Base-by-base conservation (phyloP, 2,888 invertebrate genomes). In the Ypsolopha scabrella region DNA sequence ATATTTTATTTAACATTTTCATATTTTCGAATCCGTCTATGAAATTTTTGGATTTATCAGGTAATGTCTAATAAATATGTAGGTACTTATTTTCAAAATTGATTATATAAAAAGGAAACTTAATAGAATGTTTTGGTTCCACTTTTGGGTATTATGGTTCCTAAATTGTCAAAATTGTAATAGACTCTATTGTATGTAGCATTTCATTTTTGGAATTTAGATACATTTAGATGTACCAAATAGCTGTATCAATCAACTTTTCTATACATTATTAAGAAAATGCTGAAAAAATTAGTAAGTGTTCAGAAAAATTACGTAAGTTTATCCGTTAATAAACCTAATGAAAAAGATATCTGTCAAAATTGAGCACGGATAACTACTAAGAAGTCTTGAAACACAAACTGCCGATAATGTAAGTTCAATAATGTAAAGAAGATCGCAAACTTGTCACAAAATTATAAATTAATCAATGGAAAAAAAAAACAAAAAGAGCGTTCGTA, bases 141-240 rank as follows among this genome's bases (percentile, higher is more conserved):
- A 80, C 78, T 78, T 86, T 85, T 82, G 83, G 86, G 86, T 86
- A 85, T 86, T 86, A 85, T 82, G 85, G 86, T 86, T 86, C 86
- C 86, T 86, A 86, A 86, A 85, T 86, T 85, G 83, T 86, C 83
- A 81, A 86, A 85, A 86, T 82, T 85, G 82, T 85, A 86, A 85
- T 83, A 83, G 81, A 81, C 78, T 83, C 82, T 86, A 85, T 82
- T 81, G 74, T 80, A 79, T 74, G 80, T 85, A 85, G 81, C 73
- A 72, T 78, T 83, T 83, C 72, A 74, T 82, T 85, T 82, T 80
- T 81, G 78, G 73, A 78, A 73, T 63, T 77, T 81, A 82, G 79
- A 68, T 69, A 77, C 82, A 78, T 79, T 80, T 86, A 86, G 85
- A 71, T 77, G 75, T 85, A 86, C 81, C 82, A 82, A 80, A 79